Base-by-base conservation (phyloP, 2,797 vertebrate species). In the Anguilla anguilla region DNA sequence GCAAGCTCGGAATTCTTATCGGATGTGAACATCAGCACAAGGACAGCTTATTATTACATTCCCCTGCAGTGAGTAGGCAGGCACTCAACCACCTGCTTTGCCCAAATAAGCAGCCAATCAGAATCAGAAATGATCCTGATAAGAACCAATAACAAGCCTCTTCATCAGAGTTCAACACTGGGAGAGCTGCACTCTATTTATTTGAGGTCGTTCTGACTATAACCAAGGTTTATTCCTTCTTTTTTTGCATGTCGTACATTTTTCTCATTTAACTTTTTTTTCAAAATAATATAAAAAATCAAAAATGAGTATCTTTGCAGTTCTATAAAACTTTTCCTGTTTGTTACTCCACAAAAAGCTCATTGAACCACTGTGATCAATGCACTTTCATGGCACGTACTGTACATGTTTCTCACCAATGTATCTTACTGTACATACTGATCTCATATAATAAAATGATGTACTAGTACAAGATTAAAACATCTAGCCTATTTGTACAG, bases 1-100 rank as follows among this genome's bases (percentile, higher is more conserved):
- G 49, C 87, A 85, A 87, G 84, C 64, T 85, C 22, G 49, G 86
- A 90, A 90, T 90, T 67, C 87, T 82, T 89, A 89, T 83, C 89
- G 87, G 89, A 88, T 81, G 83, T 67, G 49, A 85, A 77, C 85
- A 83, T 72, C 59, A 61, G 83, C 43, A 17, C 84, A 74, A 49
- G 46, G 55, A 74, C 85, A 67, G 51, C 83, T 87, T 72, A 82
- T 85, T 81, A 79, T 51, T 85, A 46, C 82, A 13, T 49, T 74
- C 49, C 87, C 35, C 17, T 43, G 51, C 67, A n/a, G 55, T 51
- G 77, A 7, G 9, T 51, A 81, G 49, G 77, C 74, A 43, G 19
- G 79, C 31, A 2, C 53, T 87, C 72, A 59, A 10, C 82, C 83
- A 53, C 43, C 59, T 86, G 55, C 85, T 85, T 49, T 64, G 28